Percentiles rank a stretch among this genome's conserved stretches.
phyloP scores from a whole-genome alignment of 2,888 invertebrate genomes.

The Phyto melanocephala region DNA sequence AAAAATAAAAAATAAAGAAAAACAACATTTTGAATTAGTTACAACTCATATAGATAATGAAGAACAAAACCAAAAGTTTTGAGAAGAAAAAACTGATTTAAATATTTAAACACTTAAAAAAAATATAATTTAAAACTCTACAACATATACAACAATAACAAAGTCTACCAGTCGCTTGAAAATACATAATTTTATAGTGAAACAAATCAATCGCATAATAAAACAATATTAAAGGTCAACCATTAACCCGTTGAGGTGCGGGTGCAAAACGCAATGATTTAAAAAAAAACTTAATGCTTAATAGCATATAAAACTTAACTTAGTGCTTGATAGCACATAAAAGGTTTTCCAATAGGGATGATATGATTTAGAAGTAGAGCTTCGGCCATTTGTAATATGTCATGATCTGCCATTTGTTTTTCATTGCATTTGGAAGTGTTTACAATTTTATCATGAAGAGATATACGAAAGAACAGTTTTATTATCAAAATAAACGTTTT shows the following conservation, averaged over 20 bases:
- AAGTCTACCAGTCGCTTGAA: conserved; percentile 42
- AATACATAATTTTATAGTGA: neutral
- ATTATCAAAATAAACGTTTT: no score
- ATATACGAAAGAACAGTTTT: no score
- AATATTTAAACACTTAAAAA: conserved; percentile 54
- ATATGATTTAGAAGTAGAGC: no score
- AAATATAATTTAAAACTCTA: conserved; percentile 66
- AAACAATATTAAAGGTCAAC: conserved; percentile 24
- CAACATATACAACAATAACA: conserved; percentile 36
- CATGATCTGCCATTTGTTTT: no score
- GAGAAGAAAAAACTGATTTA: conserved; percentile 64
- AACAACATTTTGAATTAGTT: conserved; percentile 7
- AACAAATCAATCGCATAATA: conserved; percentile 56
- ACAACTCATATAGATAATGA: conserved; percentile 45
- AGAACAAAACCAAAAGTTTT: conserved; percentile 33
- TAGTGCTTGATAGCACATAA: no score
- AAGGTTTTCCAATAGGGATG: no score
- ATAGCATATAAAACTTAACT: no score
- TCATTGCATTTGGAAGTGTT: no score
- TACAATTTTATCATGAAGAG: no score
- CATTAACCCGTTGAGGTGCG: conserved; percentile 7
- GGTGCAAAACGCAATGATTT: neutral
- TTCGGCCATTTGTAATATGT: no score
- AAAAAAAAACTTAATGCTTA: no score
- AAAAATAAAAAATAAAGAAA: conserved; percentile 26